Conservation (phyloP, 1,140 invertebrate species). For the Drosophila bocqueti region DNA sequence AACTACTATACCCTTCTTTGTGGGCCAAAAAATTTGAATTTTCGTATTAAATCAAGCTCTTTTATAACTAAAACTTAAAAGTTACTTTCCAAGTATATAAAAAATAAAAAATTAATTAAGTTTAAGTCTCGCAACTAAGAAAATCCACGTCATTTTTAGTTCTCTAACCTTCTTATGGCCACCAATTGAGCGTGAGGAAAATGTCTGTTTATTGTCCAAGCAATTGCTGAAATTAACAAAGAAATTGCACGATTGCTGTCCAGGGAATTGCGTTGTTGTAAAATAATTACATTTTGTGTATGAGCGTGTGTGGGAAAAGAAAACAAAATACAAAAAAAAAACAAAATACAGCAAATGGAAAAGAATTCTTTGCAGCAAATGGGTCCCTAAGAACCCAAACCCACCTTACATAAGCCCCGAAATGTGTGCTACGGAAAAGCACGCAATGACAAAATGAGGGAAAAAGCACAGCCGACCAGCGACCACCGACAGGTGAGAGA, state of each 20-base stretch:
- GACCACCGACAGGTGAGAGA: constrained; percentile 44
- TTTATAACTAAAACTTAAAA: background rate
- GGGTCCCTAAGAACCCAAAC: constrained; percentile 8
- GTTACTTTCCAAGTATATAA: background rate
- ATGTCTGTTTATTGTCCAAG: constrained; percentile 30
- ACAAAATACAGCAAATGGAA: background rate
- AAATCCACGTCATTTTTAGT: background rate
- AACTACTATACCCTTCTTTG: no score
- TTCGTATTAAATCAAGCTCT: no score
- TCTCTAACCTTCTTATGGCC: background rate
- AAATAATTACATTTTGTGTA: constrained; percentile 41
- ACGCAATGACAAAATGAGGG: constrained; percentile 17
- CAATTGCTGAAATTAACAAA: constrained; percentile 56
- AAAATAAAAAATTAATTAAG: background rate
- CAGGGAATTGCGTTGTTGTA: constrained; percentile 34
- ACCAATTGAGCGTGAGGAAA: constrained; percentile 1
- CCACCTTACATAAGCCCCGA: constrained; percentile 62
- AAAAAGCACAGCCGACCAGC: constrained; percentile 32
- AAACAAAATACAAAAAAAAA: constrained; percentile 1
- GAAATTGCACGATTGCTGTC: constrained; percentile 50
- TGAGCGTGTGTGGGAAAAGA: background rate
- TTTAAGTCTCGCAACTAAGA: background rate
- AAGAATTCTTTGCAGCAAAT: constrained; percentile 16
- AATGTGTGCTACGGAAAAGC: constrained; percentile 61
- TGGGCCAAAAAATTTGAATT: no score